Evolutionary conservation across 1,140 invertebrate genomes (phyloP).

Genomic region (Listronotus bonariensis): DNA sequence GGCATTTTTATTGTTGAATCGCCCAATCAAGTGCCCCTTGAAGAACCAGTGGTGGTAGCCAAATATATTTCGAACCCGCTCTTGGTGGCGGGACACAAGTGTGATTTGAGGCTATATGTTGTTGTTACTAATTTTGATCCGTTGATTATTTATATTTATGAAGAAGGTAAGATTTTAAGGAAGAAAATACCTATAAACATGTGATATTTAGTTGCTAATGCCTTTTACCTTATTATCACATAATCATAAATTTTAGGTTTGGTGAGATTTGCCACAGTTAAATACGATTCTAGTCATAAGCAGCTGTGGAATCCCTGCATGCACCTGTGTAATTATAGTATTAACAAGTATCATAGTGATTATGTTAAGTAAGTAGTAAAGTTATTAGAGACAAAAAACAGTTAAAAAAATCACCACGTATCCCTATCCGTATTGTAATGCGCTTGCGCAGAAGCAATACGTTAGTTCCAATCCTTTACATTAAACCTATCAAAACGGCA

Average conservation of each 20-base stretch:
- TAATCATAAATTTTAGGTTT: conserved; percentile 58
- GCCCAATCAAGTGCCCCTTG: conserved; percentile 88
- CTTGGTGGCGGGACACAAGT: conserved; percentile 95
- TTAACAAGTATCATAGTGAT: conserved; percentile 91
- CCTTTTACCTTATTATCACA: neutral
- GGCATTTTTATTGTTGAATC: conserved; percentile 55
- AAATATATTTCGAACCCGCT: conserved; percentile 93
- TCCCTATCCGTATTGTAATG: too few species aligned
- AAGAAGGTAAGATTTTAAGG: conserved; percentile 62
- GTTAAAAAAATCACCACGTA: too few species aligned
- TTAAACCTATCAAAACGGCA: too few species aligned
- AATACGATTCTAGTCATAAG: conserved; percentile 78
- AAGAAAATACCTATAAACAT: too few species aligned
- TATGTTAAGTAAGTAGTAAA: conserved; percentile 74
- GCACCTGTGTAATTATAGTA: conserved; percentile 93
- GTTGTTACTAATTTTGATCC: conserved; percentile 85
- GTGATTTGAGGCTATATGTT: conserved; percentile 85
- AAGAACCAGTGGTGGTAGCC: conserved; percentile 89
- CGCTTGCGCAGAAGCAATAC: too few species aligned
- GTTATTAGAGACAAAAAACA: too few species aligned
- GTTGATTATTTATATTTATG: conserved; percentile 82
- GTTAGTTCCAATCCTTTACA: too few species aligned
- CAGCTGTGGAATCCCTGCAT: conserved; percentile 90
- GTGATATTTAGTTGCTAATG: too few species aligned
- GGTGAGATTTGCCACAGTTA: conserved; percentile 84